These are phyloP conservation scores for Oncorhynchus clarkii DNA, from an alignment of 2,113 vertebrate species.

Conservation along the genomic window DNA sequence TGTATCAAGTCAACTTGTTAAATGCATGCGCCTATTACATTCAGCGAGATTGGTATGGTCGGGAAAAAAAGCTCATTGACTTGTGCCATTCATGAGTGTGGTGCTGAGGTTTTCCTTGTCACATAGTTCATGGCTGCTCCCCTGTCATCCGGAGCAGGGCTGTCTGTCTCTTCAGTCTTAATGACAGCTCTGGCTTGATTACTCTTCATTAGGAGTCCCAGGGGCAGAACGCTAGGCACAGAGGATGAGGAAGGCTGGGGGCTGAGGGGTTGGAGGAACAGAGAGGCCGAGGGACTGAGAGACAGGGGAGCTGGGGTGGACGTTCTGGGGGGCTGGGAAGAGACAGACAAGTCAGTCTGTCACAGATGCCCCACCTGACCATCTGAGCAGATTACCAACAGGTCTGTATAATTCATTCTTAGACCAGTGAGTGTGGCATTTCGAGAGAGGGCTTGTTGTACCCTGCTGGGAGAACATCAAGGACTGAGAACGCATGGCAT, in stretches of 20 bases:
- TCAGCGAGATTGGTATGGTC: no score
- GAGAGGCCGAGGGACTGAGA: background rate
- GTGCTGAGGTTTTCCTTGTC: background rate
- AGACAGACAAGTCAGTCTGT: background rate
- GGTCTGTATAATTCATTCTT: background rate
- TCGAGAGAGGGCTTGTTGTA: background rate
- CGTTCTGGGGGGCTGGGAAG: background rate
- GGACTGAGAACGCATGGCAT: background rate
- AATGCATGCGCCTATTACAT: no score
- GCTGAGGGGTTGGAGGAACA: background rate
- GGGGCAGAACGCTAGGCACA: background rate
- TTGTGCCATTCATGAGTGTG: background rate
- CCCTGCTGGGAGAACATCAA: background rate
- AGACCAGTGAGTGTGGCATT: background rate
- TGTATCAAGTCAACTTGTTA: no score
- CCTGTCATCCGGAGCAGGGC: background rate
- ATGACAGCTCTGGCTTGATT: background rate
- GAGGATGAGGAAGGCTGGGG: background rate
- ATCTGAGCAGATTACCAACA: no score
- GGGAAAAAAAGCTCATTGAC: background rate
- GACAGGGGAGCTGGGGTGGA: background rate
- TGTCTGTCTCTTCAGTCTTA: background rate
- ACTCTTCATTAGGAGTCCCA: background rate
- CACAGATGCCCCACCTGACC: no score
- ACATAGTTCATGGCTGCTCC: no score